Evolutionary conservation across 2,113 vertebrate species (phyloP).

Genomic region (Sula dactylatra): DNA sequence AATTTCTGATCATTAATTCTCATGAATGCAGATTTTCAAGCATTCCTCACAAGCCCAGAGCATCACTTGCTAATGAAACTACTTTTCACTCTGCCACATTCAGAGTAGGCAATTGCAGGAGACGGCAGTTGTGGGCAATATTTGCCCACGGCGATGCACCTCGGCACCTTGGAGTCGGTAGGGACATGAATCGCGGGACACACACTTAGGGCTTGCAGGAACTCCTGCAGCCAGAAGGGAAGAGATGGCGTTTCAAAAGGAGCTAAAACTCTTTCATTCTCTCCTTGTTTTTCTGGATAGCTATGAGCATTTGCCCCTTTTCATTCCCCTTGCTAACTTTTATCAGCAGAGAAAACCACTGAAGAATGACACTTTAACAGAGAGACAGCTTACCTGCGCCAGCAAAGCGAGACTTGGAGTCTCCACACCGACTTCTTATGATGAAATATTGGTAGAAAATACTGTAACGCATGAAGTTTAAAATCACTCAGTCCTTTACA

Average conservation of each 20-base stretch:
- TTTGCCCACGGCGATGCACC: rapidly evolving
- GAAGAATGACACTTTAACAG: not conserved
- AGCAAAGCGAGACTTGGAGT: not conserved
- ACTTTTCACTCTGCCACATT: not conserved
- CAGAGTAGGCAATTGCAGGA: not conserved
- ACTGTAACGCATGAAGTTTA: not conserved
- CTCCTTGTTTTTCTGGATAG: not conserved
- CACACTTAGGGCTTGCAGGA: rapidly evolving
- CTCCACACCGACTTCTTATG: not conserved
- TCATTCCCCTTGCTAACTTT: not conserved
- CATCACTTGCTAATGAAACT: not conserved
- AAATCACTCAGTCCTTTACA: not conserved
- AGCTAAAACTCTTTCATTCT: not conserved
- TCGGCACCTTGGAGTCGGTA: rapidly evolving
- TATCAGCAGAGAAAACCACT: not conserved
- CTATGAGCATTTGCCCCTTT: not conserved
- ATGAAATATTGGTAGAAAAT: constrained; percentile 31
- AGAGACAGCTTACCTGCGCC: not conserved
- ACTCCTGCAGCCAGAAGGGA: not conserved
- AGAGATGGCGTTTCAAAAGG: not conserved
- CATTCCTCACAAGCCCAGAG: not conserved
- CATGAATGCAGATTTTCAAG: not conserved
- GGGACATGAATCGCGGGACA: rapidly evolving
- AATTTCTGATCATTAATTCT: not conserved
- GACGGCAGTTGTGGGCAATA: rapidly evolving